Evolutionary conservation across 2,113 vertebrate species (phyloP), one percentile per base, ranked within the genome.

Genomic region (Solea senegalensis): DNA sequence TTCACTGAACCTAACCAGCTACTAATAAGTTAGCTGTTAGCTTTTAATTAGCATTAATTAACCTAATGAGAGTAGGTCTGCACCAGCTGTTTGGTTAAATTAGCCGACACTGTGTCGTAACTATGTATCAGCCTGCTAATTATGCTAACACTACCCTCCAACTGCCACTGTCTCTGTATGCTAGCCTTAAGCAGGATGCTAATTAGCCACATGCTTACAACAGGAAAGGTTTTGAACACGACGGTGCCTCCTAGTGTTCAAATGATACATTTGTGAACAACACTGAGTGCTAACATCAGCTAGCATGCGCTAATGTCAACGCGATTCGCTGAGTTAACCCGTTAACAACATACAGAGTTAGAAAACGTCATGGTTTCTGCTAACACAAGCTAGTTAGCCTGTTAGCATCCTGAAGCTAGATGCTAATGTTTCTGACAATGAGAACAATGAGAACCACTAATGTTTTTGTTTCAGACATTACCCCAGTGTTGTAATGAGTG

Each of bases 391-490:
- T 34, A 34, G 34, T 34, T 54, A 69, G 54, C 68, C 16, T 49
- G 66, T 21, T 50, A 59, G 48, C 63, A 11, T 57, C 26, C 60
- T 34, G 12, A 34, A 43, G 8, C 39, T 2, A 55, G 27, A 15
- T 1, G 14, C 8, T 9, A 44, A 63, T 58, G 56, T 65, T 69
- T 48, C 52, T 26, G 26, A 52, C 64, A 39, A 69, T 14, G 5
- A 1, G 9, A 14, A 27, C 40, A 21, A 21, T 5, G 9, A 43
- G 41, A 43, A 5, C 11, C 9, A 0, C 44, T 9, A 10, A 7
- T 56, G 54, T 54, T 53, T 60, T 3, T 60, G 59, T 3, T 53
- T 10, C 58, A 41, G 54, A 50, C 1, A 14, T 52, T 10, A 10
- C 27, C 56, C 48, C 5, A 26, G 39, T 55, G 21, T 66, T 65